Percentiles rank a stretch among this genome's conserved stretches.
Conservation (phyloP, 2,113 vertebrate genomes). For the Barbus barbus region DNA sequence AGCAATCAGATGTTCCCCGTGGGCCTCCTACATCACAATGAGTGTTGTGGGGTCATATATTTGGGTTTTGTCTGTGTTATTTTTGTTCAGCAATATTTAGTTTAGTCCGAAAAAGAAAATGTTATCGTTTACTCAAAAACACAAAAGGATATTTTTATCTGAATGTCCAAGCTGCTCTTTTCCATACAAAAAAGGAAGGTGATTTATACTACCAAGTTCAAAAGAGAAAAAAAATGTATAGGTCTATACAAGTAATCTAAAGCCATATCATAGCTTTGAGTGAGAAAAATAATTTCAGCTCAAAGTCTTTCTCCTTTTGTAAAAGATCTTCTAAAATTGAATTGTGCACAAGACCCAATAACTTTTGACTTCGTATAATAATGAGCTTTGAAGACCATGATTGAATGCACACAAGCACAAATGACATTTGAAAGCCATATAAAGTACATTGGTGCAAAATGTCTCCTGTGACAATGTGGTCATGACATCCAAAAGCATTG, state of each 20-base stretch:
- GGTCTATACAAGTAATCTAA: background rate
- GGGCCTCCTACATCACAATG: conserved; percentile 39
- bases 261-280: background rate
- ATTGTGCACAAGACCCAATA: background rate
- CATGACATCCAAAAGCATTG: too few relatives aligned
- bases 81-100: background rate
- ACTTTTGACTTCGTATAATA: background rate
- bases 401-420: background rate
- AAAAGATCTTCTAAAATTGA: too few relatives aligned
- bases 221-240: background rate
- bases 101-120: background rate
- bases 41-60: background rate
- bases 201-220: background rate
- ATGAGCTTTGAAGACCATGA: background rate
- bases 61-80: background rate
- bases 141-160: too few relatives aligned
- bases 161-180: background rate
- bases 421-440: background rate
- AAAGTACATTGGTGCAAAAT: background rate
- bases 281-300: background rate
- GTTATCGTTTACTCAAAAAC: too few relatives aligned
- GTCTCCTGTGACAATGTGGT: too few relatives aligned
- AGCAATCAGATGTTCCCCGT: conserved; percentile 63
- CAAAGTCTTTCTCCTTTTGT: too few relatives aligned
- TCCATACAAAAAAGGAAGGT: background rate